Conservation (phyloP, 2,113 vertebrate genomes). For the Puntigrus tetrazona region DNA sequence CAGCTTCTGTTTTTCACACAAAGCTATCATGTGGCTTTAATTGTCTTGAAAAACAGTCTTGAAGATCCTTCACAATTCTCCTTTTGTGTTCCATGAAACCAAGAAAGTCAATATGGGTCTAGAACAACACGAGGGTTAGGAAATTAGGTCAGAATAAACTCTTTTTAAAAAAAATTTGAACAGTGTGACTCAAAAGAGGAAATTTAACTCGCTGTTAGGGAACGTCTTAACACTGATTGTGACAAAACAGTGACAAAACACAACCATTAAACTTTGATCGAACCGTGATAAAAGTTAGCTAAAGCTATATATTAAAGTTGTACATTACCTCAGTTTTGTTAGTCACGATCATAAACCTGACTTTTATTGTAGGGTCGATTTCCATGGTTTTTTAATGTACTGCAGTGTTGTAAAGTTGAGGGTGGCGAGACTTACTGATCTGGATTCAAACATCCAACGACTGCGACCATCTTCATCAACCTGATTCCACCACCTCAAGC, state of each 20-base stretch:
- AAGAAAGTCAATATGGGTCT: not conserved
- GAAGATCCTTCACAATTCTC: not conserved
- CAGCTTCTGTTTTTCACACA: not conserved
- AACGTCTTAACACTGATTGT: too few species aligned
- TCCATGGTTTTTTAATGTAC: not conserved
- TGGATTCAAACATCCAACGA: conserved; percentile 86
- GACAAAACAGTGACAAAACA: not conserved
- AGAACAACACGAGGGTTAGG: not conserved
- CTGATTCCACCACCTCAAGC: conserved; percentile 89
- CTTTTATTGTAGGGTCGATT: not conserved
- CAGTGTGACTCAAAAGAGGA: not conserved
- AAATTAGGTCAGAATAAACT: not conserved
- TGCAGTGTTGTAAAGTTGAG: not conserved
- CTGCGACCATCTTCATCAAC: conserved; percentile 86
- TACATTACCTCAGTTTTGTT: conserved; percentile 11
- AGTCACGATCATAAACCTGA: not conserved
- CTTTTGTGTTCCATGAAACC: not conserved
- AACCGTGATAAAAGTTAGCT: not conserved
- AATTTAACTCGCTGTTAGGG: too few species aligned
- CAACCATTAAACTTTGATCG: conserved; percentile 2
- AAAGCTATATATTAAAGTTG: conserved; percentile 9
- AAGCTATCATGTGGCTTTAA: not conserved
- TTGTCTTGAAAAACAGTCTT: not conserved
- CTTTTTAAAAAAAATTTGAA: not conserved
- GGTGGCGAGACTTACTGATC: conserved; percentile 72